Percentiles rank a stretch among this genome's conserved stretches.
These are phyloP conservation scores for Lucilia cuprina DNA, from an alignment of 1,140 invertebrate genomes.

Conservation along the genomic window DNA sequence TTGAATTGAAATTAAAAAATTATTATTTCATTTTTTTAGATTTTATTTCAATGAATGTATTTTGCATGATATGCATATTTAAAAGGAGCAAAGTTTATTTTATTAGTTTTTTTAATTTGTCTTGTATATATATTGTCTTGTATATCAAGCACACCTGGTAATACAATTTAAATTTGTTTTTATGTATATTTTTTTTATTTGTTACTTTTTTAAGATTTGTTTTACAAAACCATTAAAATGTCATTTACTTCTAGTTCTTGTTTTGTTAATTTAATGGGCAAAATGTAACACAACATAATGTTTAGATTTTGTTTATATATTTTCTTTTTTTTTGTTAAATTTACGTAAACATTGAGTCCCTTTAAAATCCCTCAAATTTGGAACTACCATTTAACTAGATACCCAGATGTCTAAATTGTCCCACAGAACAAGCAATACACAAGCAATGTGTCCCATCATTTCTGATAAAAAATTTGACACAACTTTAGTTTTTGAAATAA, in stretches of 20 bases:
- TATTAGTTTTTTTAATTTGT: not conserved
- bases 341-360: too few species aligned
- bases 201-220: not conserved
- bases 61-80: not conserved
- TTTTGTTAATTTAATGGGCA: not conserved
- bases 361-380: too few species aligned
- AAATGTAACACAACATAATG: not conserved
- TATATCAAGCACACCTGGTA: not conserved
- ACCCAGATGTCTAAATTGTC: too few species aligned
- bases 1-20: slow-evolving; percentile 9
- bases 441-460: too few species aligned
- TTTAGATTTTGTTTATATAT: too few species aligned
- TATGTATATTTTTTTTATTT: too few species aligned
- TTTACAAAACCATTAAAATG: not conserved
- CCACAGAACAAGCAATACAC: too few species aligned
- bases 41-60: too few species aligned
- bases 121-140: not conserved
- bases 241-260: not conserved
- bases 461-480: too few species aligned
- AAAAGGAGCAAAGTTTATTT: not conserved
- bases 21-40: not conserved
- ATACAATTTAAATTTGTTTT: not conserved
- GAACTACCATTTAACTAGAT: too few species aligned
- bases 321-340: too few species aligned
- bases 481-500: too few species aligned